phyloP scores from a whole-genome alignment of 2,113 vertebrate genomes.

The Glareola pratincola region DNA sequence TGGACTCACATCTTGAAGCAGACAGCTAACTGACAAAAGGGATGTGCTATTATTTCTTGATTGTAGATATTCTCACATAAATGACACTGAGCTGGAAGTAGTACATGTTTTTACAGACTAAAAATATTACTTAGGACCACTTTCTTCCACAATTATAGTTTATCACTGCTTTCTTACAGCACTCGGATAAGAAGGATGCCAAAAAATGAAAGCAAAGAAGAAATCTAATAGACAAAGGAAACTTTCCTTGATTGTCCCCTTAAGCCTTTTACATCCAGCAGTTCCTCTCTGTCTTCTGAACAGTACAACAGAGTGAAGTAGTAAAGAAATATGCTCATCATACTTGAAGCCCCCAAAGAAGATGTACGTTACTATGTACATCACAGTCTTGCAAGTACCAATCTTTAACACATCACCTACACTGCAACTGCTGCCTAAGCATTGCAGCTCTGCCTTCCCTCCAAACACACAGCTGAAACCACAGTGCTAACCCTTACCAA shows the following conservation, averaged over 20 bases:
- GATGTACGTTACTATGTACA: fast-evolving
- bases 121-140: neutral
- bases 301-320: neutral
- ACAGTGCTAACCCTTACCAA: neutral
- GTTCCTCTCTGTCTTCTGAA: neutral
- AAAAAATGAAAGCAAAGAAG: neutral
- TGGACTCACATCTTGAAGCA: neutral
- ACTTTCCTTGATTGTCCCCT: neutral
- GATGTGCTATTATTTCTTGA: neutral
- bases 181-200: neutral
- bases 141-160: neutral
- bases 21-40: neutral
- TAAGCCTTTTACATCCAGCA: neutral
- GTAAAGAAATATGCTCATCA: neutral
- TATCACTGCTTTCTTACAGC: neutral
- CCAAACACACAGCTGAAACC: neutral
- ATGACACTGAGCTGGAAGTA: neutral
- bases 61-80: neutral
- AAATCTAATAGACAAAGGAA: neutral
- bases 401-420: neutral
- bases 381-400: neutral
- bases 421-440: neutral
- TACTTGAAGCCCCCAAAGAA: neutral
- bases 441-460: neutral
- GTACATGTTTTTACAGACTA: neutral